phyloP scores from a whole-genome alignment of 2,113 vertebrate genomes.

The Plecotus auritus region DNA sequence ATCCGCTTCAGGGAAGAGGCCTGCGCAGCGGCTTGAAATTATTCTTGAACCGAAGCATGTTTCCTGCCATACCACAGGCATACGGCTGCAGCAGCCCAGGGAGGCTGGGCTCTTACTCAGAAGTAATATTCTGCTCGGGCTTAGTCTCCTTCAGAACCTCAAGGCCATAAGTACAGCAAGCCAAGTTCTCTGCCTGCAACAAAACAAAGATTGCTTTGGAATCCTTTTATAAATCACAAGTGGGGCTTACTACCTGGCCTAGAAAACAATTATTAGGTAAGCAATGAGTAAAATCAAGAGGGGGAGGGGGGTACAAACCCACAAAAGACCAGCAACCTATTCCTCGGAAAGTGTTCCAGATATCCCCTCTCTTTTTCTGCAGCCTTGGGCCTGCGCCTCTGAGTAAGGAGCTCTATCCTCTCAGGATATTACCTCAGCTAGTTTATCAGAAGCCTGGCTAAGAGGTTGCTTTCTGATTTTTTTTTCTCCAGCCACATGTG shows the following conservation, averaged over 20 bases:
- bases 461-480: slow-evolving; percentile 2
- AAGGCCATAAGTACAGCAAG: not conserved
- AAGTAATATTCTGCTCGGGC: not conserved
- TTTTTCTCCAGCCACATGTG: not conserved
- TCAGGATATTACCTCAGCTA: slow-evolving; percentile 28
- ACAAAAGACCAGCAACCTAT: not conserved
- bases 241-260: not conserved
- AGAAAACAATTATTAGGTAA: not conserved
- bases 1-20: not conserved
- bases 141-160: not conserved
- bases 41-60: not conserved
- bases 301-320: not conserved
- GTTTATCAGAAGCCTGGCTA: not conserved
- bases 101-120: not conserved
- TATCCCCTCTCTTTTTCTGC: not conserved
- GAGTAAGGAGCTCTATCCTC: slow-evolving; percentile 1
- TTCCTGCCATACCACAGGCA: not conserved
- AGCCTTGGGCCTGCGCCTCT: not conserved
- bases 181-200: not conserved
- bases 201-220: slow-evolving; percentile 33
- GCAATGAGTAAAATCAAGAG: not conserved
- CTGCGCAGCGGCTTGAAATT: slow-evolving; percentile 19
- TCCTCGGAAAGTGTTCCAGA: not conserved
- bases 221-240: slow-evolving; percentile 32
- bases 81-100: not conserved